Percentiles rank a stretch among this genome's conserved stretches.
These are phyloP conservation scores for Folsomia manolachei DNA, from an alignment of 2,888 invertebrate species.

Conservation along the genomic window DNA sequence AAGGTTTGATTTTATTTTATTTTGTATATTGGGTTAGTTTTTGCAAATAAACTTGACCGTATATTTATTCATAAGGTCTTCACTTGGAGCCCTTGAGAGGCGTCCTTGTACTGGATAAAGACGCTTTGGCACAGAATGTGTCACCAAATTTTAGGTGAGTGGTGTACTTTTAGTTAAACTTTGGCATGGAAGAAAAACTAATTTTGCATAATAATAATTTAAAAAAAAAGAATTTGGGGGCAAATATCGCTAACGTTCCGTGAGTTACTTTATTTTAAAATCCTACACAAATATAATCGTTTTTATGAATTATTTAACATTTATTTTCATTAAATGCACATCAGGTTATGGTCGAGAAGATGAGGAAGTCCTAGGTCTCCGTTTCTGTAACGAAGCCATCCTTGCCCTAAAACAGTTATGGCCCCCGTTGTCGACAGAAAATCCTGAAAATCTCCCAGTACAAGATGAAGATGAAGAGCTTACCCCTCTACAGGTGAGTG, in stretches of 20 bases:
- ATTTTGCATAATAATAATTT: too few species aligned
- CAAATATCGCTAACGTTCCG: constrained; percentile 40
- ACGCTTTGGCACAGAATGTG: constrained; percentile 61
- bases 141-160: constrained; percentile 45
- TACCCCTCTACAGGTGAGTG: constrained; percentile 77
- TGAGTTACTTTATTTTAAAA: not conserved
- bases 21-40: too few species aligned
- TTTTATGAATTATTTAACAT: constrained; percentile 65
- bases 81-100: constrained; percentile 79
- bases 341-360: constrained; percentile 97
- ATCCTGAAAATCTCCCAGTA: constrained; percentile 50
- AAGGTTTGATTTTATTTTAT: too few species aligned
- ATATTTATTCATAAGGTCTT: too few species aligned
- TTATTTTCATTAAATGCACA: too few species aligned
- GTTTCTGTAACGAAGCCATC: constrained; percentile 96
- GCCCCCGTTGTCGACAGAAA: constrained; percentile 60
- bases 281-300: not conserved
- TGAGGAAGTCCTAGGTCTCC: constrained; percentile 95
- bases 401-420: constrained; percentile 86
- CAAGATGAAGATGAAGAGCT: constrained; percentile 58
- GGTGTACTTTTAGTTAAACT: too few species aligned
- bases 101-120: constrained; percentile 87
- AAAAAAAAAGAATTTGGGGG: constrained; percentile 51
- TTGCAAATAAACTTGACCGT: too few species aligned
- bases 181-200: too few species aligned